Evolutionary conservation across 2,888 invertebrate species (phyloP).

Genomic region (Parnassius mnemosyne): DNA sequence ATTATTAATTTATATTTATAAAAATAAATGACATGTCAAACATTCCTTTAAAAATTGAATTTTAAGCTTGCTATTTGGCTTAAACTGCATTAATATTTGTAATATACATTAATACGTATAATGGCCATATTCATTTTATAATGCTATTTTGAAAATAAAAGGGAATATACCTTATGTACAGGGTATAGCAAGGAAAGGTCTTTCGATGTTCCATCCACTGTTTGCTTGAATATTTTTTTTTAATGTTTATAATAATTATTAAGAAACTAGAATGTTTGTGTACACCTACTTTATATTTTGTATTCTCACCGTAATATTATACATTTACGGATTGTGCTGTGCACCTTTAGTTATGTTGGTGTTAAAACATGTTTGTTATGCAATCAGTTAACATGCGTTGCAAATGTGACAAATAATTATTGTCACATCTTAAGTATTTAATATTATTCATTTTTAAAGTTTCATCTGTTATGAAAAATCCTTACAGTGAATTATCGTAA

Average conservation of each 20-base stretch:
- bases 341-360: no score
- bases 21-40: neutral
- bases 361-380: no score
- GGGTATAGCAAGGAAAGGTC: neutral
- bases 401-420: no score
- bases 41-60: neutral
- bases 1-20: no score
- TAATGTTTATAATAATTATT: constrained; percentile 4
- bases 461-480: no score
- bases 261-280: constrained; percentile 1
- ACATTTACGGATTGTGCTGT: constrained; percentile 23
- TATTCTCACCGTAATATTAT: constrained; percentile 27
- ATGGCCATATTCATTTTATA: neutral
- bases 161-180: constrained; percentile 1
- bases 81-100: constrained; percentile 8
- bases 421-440: no score
- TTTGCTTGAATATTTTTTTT: constrained; percentile 25
- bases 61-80: neutral
- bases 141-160: constrained; percentile 2
- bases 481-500: no score
- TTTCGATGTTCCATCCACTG: constrained; percentile 8
- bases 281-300: constrained; percentile 16
- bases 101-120: neutral
- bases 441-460: no score
- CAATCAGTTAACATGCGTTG: no score